Evolutionary conservation across 2,113 vertebrate species (phyloP).

Genomic region (Nesogale talazaci): DNA sequence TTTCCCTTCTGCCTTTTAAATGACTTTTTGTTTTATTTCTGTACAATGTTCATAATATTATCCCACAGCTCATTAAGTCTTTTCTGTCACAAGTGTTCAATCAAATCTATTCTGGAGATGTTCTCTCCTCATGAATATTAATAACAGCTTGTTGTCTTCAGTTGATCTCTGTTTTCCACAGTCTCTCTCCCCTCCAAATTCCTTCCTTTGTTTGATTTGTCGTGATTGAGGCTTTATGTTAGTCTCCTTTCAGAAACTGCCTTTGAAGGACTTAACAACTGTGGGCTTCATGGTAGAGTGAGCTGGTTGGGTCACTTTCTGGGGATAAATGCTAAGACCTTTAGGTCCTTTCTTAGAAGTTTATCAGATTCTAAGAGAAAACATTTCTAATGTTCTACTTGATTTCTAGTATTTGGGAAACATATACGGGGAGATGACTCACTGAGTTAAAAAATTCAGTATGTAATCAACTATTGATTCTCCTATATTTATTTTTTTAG

Average conservation of each 20-base stretch:
- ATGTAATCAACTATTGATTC: background rate
- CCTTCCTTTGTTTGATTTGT: background rate
- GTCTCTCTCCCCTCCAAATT: background rate
- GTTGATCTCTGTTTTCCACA: background rate
- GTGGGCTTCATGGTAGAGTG: background rate
- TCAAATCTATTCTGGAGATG: no score
- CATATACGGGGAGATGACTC: background rate
- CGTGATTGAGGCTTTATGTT: background rate
- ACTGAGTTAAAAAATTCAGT: background rate
- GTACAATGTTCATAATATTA: no score
- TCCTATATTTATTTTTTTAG: background rate
- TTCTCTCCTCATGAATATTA: background rate
- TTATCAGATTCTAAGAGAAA: background rate
- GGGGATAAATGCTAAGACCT: background rate
- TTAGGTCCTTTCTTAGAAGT: background rate
- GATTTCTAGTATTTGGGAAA: background rate
- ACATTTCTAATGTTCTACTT: background rate
- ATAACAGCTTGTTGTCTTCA: background rate
- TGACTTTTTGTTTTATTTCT: no score
- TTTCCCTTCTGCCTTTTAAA: no score
- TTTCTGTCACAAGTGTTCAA: no score
- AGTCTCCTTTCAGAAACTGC: background rate
- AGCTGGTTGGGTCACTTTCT: background rate
- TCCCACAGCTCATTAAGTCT: no score
- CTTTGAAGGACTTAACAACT: background rate